These are phyloP conservation scores for Bos indicus DNA, from an alignment of 2,113 vertebrate species.

Conservation along the genomic window DNA sequence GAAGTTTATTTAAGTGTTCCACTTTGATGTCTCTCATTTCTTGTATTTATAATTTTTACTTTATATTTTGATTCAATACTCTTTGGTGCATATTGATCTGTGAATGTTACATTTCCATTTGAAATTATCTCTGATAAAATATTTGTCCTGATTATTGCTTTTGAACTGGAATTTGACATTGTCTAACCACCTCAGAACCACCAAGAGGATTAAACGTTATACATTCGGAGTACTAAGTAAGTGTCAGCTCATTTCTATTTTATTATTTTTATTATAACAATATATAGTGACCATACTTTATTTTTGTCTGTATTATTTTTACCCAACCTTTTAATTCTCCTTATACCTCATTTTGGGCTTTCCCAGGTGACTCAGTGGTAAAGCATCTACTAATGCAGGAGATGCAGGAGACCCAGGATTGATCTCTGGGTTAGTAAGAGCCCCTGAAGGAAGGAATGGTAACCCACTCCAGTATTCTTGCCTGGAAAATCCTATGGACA, in stretches of 20 bases:
- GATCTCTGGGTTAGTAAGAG: not conserved
- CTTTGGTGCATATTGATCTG: not conserved
- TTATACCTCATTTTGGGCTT: not conserved
- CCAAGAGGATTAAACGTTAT: not conserved
- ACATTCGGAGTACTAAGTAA: not conserved
- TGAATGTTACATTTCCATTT: not conserved
- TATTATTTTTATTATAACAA: not conserved
- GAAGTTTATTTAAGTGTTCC: not conserved
- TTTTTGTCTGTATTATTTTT: not conserved
- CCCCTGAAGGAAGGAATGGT: not conserved
- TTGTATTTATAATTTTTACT: conserved; percentile 12
- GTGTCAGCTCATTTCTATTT: not conserved
- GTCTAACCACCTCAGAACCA: not conserved
- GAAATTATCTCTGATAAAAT: not conserved
- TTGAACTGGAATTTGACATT: not conserved
- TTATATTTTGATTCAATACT: not conserved
- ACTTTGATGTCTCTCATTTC: not conserved
- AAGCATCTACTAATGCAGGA: not conserved
- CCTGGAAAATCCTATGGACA: too few relatives aligned
- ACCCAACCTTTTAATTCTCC: not conserved
- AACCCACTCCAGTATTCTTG: not conserved
- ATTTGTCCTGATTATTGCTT: not conserved
- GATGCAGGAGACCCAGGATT: not conserved
- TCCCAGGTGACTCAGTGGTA: not conserved
- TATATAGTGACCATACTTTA: not conserved